Evolutionary conservation across 2,888 invertebrate species (phyloP).

Genomic region (Monopis laevigella): DNA sequence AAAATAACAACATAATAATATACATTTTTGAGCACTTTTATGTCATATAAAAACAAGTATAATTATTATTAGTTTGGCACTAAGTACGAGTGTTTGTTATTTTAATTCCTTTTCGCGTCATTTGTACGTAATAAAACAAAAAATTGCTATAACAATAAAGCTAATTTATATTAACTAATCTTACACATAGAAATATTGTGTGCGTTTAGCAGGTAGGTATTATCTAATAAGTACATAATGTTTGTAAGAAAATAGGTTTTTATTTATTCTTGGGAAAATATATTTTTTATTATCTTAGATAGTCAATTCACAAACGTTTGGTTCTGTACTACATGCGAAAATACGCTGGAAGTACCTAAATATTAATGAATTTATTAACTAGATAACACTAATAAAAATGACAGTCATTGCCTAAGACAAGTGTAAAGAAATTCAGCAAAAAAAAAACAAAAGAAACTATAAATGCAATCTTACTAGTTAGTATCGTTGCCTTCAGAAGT

Average conservation of each 20-base stretch:
- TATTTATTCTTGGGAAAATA: constrained; percentile 59
- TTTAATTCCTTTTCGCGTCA: too few species aligned
- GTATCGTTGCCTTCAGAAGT: constrained; percentile 4
- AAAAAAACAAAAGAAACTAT: background rate
- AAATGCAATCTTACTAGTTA: background rate
- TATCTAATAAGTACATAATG: constrained; percentile 41
- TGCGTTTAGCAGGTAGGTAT: constrained; percentile 51
- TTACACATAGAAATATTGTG: too few species aligned
- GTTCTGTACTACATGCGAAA: constrained; percentile 36
- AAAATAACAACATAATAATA: too few species aligned
- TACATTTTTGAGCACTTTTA: too few species aligned
- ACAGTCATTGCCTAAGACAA: constrained; percentile 11
- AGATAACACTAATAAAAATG: constrained; percentile 1
- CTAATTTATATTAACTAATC: too few species aligned
- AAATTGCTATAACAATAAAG: too few species aligned
- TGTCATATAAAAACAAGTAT: too few species aligned
- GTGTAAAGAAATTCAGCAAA: too few species aligned
- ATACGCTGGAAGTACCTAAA: constrained; percentile 7
- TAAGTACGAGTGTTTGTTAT: too few species aligned
- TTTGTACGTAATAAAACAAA: too few species aligned
- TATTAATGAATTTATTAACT: constrained; percentile 1
- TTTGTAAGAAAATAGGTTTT: constrained; percentile 64
- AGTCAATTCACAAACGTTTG: constrained; percentile 48
- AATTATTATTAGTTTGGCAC: too few species aligned
- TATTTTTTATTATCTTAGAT: constrained; percentile 32